phyloP scores from a whole-genome alignment of 2,113 vertebrate species.

The Prunella fulvescens region DNA sequence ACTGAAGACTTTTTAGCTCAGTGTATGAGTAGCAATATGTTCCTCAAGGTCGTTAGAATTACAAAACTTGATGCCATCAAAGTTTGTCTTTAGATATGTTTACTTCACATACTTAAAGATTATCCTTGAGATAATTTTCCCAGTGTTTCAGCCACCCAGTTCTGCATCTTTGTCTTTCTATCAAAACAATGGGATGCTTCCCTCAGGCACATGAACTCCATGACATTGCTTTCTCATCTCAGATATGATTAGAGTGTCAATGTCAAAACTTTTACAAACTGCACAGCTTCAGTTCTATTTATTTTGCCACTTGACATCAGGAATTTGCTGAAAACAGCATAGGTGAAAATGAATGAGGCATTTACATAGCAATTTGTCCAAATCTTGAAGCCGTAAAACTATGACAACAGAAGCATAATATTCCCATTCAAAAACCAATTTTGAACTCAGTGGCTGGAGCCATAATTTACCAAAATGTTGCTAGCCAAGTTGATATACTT shows the following conservation, averaged over 20 bases:
- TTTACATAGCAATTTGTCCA: neutral
- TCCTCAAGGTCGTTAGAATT: neutral
- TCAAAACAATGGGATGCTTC: neutral
- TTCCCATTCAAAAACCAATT: neutral
- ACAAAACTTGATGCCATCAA: neutral
- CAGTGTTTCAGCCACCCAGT: neutral
- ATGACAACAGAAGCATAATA: neutral
- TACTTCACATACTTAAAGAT: neutral
- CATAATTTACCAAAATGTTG: neutral
- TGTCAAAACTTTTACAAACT: neutral
- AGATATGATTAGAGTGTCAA: neutral
- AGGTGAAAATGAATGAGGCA: neutral
- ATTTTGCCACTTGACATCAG: neutral
- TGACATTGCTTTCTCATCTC: neutral
- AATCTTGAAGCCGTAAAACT: neutral
- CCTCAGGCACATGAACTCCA: neutral
- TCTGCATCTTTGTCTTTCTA: neutral
- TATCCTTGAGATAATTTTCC: neutral
- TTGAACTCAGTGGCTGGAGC: neutral
- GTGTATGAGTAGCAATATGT: neutral
- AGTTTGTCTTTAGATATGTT: neutral
- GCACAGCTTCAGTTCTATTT: neutral
- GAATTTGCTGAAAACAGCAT: neutral
- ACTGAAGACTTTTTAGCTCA: neutral
- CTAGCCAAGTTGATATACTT: neutral